A percentile compares a stretch with the other conserved stretches of the same genome.
Conservation (phyloP, 2,888 invertebrate species). For the Acanthoscelides obtectus region DNA sequence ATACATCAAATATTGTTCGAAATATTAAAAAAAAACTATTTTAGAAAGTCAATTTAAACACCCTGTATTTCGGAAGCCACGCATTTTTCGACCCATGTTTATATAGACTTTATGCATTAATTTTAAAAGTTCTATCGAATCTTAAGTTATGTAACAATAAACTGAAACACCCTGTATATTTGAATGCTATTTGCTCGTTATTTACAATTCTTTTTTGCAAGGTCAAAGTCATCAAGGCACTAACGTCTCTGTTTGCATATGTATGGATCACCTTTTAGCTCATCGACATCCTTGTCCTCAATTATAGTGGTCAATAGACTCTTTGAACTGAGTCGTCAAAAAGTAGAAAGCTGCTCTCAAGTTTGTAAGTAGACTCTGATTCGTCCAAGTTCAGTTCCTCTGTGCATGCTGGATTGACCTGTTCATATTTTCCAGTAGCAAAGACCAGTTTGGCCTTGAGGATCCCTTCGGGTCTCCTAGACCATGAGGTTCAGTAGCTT, state of each 20-base stretch:
- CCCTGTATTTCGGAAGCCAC: no score
- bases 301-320: slow-evolving; percentile 65
- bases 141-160: no score
- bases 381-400: slow-evolving; percentile 66
- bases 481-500: slow-evolving; percentile 36
- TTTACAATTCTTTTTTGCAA: no score
- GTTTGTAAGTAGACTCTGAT: slow-evolving; percentile 57
- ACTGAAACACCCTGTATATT: no score
- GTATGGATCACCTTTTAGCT: slow-evolving; percentile 78
- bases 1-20: no score
- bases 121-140: no score
- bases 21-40: no score
- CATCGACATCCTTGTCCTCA: slow-evolving; percentile 56
- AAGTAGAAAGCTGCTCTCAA: slow-evolving; percentile 80
- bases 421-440: slow-evolving; percentile 67
- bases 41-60: no score
- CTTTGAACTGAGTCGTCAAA: slow-evolving; percentile 69
- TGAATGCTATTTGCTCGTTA: no score
- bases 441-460: slow-evolving; percentile 67
- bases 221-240: slow-evolving; percentile 75
- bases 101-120: no score
- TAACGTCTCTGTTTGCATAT: slow-evolving; percentile 74
- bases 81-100: no score
- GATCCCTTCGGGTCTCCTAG: slow-evolving; percentile 50
- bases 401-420: slow-evolving; percentile 73